A percentile compares a stretch with the other conserved stretches of the same genome.
These are phyloP conservation scores for Monomorium pharaonis DNA, from an alignment of 1,140 invertebrate species.

Conservation along the genomic window DNA sequence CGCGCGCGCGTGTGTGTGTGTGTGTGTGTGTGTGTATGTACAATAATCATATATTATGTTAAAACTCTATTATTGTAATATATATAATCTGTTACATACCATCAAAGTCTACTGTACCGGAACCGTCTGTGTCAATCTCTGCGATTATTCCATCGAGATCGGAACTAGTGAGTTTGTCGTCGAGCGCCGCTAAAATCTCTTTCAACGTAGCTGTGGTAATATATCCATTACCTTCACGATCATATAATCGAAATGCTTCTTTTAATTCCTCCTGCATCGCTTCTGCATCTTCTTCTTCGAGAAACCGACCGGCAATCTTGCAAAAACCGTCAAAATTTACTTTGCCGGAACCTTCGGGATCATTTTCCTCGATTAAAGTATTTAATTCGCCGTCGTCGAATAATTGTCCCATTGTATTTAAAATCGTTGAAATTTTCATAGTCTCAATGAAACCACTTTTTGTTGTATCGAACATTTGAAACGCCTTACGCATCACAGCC, in stretches of 20 bases:
- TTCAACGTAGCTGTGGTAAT: conserved; percentile 96
- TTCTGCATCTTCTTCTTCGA: conserved; percentile 96
- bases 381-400: conserved; percentile 95
- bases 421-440: conserved; percentile 94
- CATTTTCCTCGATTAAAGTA: conserved; percentile 93
- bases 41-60: no score
- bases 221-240: conserved; percentile 95
- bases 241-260: conserved; percentile 95
- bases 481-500: conserved; percentile 95
- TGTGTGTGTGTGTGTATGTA: no score
- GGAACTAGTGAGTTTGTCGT: conserved; percentile 94
- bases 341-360: conserved; percentile 93
- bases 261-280: conserved; percentile 97
- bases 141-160: conserved; percentile 96
- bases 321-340: conserved; percentile 98
- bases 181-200: conserved; percentile 95
- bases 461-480: conserved; percentile 97
- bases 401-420: conserved; percentile 97
- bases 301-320: conserved; percentile 94
- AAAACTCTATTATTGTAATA: no score
- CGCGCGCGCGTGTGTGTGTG: no score
- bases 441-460: conserved; percentile 96
- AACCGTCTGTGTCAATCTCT: conserved; percentile 97
- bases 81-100: conserved; percentile 84
- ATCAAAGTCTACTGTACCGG: conserved; percentile 96